Base-by-base conservation (phyloP, 2,113 vertebrate species). In the Centropus bengalensis region DNA sequence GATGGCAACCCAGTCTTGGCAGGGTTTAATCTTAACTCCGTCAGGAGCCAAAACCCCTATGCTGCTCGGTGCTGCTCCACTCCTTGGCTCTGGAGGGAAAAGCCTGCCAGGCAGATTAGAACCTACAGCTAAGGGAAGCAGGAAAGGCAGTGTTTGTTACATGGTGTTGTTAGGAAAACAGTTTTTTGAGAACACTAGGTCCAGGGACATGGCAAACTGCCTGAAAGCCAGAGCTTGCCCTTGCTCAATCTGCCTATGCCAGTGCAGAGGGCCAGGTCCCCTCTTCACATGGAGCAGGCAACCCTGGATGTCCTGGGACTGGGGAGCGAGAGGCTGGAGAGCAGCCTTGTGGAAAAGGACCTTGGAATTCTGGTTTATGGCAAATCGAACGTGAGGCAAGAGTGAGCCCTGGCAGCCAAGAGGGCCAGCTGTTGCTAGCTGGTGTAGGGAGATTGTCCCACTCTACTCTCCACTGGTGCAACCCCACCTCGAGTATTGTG, bases 51-150 rank as follows among this genome's bases (percentile, higher is more conserved):
- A 80, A 58, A 49, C n/a, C 32, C 45, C 10, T 8, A 1, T 7
- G 5, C 14, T 0, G 0, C 58, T 77, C 7, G 0, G 27, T 0
- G 0, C 38, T 87, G 63, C 45, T 82, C 42, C 60, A 38, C 27
- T 32, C 6, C 42, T 85, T 55, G 66, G 36, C 40, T 56, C 59
- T 13, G 45, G 71, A 87, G 44, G 60, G 63, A 80, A 59, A 63
- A 79, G 28, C 55, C 55, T 91, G 38, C 55, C 36, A 33, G 36
- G 47, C 45, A 69, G 42, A 51, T 22, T 73, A 38, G 49, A 69
- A 91, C 49, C 49, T 73, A 33, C 22, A 30, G 47, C 76, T 84
- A 11, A 56, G 30, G 70, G 75, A 88, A 66, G 79, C 75, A 36
- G 59, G 67, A 60, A 70, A 77, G 78, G 70, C 67, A 76, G 38